Percentiles rank a stretch among this genome's conserved stretches.
Evolutionary conservation across 2,888 invertebrate genomes (phyloP).

Genomic region (Latrodectus elegans): DNA sequence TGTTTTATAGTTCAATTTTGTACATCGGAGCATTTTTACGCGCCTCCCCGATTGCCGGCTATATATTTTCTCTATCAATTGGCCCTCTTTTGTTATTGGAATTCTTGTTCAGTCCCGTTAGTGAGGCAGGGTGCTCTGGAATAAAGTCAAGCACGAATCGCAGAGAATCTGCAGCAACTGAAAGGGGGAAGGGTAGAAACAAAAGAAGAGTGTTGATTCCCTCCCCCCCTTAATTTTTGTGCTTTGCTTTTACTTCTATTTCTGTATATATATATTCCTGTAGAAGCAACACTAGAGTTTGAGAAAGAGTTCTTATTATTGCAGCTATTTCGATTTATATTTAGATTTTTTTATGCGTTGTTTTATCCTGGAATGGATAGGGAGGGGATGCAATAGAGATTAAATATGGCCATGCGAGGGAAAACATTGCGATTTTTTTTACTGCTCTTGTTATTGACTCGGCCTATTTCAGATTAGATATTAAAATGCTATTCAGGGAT

Average conservation of each 20-base stretch:
- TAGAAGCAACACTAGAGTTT: neutral
- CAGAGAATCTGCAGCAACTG: slow-evolving; percentile 37
- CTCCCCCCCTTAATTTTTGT: slow-evolving; percentile 40
- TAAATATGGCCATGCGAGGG: neutral
- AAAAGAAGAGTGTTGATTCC: neutral
- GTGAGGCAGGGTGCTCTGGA: slow-evolving; percentile 39
- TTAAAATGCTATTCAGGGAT: slow-evolving; percentile 2
- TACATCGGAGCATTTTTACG: slow-evolving; percentile 64
- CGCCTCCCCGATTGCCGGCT: slow-evolving; percentile 54
- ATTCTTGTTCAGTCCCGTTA: slow-evolving; percentile 62
- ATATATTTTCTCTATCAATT: slow-evolving; percentile 68
- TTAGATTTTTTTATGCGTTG: neutral
- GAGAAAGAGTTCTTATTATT: slow-evolving; percentile 5
- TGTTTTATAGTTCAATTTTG: slow-evolving; percentile 69
- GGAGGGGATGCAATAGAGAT: neutral
- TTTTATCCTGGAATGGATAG: neutral
- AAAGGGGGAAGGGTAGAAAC: neutral
- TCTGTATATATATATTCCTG: neutral
- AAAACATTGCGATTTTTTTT: neutral
- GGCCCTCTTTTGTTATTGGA: slow-evolving; percentile 66
- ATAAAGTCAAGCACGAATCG: slow-evolving; percentile 65
- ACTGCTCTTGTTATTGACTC: neutral
- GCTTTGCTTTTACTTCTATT: slow-evolving; percentile 27
- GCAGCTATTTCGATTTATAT: neutral
- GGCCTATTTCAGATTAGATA: slow-evolving; percentile 3